These are phyloP conservation scores for Protobothrops mucrosquamatus DNA, from an alignment of 2,113 vertebrate genomes.

Conservation along the genomic window DNA sequence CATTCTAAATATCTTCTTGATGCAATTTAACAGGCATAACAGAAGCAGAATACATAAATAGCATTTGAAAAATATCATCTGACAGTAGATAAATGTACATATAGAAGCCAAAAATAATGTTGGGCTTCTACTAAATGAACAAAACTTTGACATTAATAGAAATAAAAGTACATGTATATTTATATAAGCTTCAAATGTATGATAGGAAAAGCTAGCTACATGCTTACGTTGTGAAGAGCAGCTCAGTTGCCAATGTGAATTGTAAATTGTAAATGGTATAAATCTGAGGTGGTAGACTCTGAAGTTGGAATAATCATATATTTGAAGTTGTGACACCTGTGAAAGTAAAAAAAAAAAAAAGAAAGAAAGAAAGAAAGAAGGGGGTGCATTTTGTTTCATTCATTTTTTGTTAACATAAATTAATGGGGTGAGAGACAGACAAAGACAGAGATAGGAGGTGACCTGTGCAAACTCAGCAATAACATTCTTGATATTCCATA, in stretches of 20 bases:
- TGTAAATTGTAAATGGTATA: background rate
- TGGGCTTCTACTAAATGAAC: slow-evolving; percentile 38
- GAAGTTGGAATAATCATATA: background rate
- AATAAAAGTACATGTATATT: background rate
- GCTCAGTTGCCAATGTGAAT: background rate
- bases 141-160: slow-evolving; percentile 36
- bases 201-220: background rate
- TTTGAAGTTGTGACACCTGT: background rate
- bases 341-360: background rate
- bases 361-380: background rate
- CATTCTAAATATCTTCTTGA: slow-evolving; percentile 47
- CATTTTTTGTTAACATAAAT: background rate
- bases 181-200: slow-evolving; percentile 7
- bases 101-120: slow-evolving; percentile 34
- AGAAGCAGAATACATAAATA: slow-evolving; percentile 56
- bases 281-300: background rate
- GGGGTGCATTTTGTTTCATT: background rate
- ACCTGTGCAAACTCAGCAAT: background rate
- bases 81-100: slow-evolving; percentile 38
- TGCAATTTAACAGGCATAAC: slow-evolving; percentile 61
- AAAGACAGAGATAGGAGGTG: background rate
- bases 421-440: background rate
- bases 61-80: slow-evolving; percentile 54
- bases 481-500: background rate
- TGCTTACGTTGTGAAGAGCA: background rate